Evolutionary conservation across 1,140 invertebrate genomes (phyloP).

Genomic region (Harpegnathos saltator): DNA sequence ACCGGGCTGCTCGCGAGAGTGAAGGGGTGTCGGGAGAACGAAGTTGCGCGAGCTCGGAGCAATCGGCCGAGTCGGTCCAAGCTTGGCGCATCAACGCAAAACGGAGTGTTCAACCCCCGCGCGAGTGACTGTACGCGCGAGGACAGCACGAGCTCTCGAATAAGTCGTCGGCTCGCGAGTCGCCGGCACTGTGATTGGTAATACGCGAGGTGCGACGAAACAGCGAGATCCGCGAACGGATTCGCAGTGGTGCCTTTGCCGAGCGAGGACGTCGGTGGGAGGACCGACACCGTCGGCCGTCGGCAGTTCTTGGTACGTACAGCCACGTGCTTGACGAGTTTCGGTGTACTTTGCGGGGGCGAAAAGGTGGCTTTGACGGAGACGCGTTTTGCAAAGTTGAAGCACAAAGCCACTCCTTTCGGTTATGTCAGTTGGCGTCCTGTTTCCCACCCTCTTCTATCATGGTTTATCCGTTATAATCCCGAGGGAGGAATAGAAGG

Average conservation of each 20-base stretch:
- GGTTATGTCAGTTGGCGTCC: too few species aligned
- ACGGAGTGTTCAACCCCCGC: constrained; percentile 45
- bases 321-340: constrained; percentile 64
- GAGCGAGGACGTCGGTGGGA: constrained; percentile 3
- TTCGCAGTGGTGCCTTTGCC: constrained; percentile 50
- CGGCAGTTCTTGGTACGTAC: constrained; percentile 78
- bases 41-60: not conserved
- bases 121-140: constrained; percentile 50
- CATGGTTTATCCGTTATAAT: too few species aligned
- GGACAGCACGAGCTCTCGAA: not conserved
- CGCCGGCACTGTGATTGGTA: constrained; percentile 60
- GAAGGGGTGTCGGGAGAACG: not conserved
- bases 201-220: constrained; percentile 60
- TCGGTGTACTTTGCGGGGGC: not conserved
- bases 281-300: constrained; percentile 63
- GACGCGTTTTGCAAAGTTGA: too few species aligned
- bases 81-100: too few species aligned
- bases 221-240: constrained; percentile 54
- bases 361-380: not conserved
- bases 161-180: not conserved
- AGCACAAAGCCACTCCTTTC: too few species aligned
- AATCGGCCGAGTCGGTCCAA: not conserved
- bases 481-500: too few species aligned
- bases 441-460: too few species aligned
- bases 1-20: not conserved